Evolutionary conservation across 2,113 vertebrate species (phyloP).

Genomic region (Heptranchias perlo): DNA sequence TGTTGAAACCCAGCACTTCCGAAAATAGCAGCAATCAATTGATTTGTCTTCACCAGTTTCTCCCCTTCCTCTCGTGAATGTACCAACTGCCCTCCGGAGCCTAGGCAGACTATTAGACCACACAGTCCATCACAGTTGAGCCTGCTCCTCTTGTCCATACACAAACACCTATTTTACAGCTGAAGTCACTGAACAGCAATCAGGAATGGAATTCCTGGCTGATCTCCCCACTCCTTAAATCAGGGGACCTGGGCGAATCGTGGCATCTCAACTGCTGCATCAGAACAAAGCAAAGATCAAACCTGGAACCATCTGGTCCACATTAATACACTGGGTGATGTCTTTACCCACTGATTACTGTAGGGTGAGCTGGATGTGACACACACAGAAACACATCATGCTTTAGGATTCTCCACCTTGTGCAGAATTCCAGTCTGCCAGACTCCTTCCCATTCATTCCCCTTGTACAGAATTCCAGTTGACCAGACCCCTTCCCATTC

Average conservation of each 20-base stretch:
- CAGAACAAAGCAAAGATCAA: not conserved
- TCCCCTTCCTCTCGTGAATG: not conserved
- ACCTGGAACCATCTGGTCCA: not conserved
- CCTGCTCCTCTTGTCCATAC: not conserved
- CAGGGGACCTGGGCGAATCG: not conserved
- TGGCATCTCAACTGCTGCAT: no score
- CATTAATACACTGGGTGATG: not conserved
- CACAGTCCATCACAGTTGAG: not conserved
- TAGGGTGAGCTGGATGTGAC: not conserved
- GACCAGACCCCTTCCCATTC: not conserved
- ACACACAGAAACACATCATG: not conserved
- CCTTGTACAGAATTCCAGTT: not conserved
- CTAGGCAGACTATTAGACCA: not conserved
- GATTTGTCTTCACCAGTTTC: not conserved
- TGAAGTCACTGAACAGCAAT: not conserved
- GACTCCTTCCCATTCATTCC: not conserved
- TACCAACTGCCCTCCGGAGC: not conserved
- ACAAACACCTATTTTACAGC: not conserved
- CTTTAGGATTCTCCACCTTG: not conserved
- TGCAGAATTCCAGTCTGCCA: not conserved
- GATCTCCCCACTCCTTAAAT: not conserved
- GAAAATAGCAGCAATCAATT: not conserved
- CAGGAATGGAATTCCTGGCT: not conserved
- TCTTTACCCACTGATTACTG: not conserved
- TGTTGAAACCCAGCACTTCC: not conserved